Base-by-base conservation (phyloP, 1,140 invertebrate species). In the Tetramorium alpestre region DNA sequence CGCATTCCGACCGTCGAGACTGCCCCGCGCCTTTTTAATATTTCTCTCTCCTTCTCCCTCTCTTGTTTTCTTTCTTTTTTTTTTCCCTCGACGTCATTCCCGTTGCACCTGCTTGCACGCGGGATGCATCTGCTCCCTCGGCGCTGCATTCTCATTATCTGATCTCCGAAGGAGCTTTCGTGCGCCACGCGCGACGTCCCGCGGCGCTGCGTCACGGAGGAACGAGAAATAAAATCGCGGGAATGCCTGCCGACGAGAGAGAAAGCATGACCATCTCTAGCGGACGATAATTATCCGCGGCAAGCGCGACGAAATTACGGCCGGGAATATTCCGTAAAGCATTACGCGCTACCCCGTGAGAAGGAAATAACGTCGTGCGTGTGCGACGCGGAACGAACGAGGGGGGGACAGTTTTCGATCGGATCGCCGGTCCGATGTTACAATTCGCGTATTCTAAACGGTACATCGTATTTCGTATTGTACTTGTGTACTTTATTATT, bases 1-100 rank as follows among this genome's bases (percentile, higher is more conserved):
- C 91, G 88, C 91, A 92, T 92, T 91, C 91, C 91, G 56, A 89
- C 67, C 70, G 78, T 25, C 41, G 80, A 69, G 67, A 64, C 67
- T 54, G 85, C 88, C 28, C 41, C 51, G 85, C 76, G 77, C 51
- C 80, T 60, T 86, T 64, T 86, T 67, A 69, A 76, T 88, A 56
- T 62, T 33, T 65, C 67, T 80, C 70, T 85, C 85, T 87, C 80
- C 82, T 72, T 51, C 44, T 75, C 85, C 70, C 80, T 72, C 72
- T 76, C 65, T 86, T 81, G 1, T 4, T 88, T 78, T 87, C 82
- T 60, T 38, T 62, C 77, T 80, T 75, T 75, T 64, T 10, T 80
- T 76, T 80, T 67, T 25, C 54, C 38, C 54, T 54, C 62, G 18
- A 70, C 28, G 58, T 28, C 28, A n/a, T 51, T 87, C 72, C 85